Base-by-base conservation (phyloP, 1,140 invertebrate species). In the Drosophila pseudoananassae region DNA sequence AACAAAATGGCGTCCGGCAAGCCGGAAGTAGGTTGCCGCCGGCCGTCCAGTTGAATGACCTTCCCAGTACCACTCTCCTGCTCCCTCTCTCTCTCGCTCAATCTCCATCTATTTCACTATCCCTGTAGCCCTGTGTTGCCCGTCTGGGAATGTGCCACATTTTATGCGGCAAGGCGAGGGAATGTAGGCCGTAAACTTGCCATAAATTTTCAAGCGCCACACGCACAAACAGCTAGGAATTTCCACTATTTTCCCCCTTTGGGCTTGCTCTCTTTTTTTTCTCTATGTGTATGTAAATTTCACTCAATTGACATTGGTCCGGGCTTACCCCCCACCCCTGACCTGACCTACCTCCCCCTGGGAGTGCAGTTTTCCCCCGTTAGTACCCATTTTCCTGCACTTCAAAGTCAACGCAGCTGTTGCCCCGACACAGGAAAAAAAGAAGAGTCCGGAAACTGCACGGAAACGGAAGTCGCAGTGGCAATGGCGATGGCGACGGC, bases 391-490 rank as follows among this genome's bases (percentile, higher is more conserved):
- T 68, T 76, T 77, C 73, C 59, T 51, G 68, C 83, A 78, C 83
- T 87, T 87, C 74, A 87, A 87, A 87, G 83, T 87, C 82, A 87
- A 71, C 69, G 82, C 82, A 87, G 82, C 82, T 87, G 82, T 72
- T 87, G 82, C 52, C 78, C 73, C 36, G 40, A 53, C 52, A 65
- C 66, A 59, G 50, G 53, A 50, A 74, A 64, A 75, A 20, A 17
- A 1, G 17, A 50, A 54, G 69, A 88, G 73, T 70, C 69, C 79
- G 83, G 83, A 88, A 83, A 88, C 83, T 88, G 83, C 64, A 88
- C 83, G 83, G 83, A 88, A 88, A 76, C 83, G 83, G 83, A 88
- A 88, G 83, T 88, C 78, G 83, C 83, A 88, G 83, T 88, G 83
- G 84, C 83, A 81, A 58, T 76, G 70, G 53, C 75, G 61, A 20